phyloP scores from a whole-genome alignment of 2,888 invertebrate genomes.

The Molorchus minor region DNA sequence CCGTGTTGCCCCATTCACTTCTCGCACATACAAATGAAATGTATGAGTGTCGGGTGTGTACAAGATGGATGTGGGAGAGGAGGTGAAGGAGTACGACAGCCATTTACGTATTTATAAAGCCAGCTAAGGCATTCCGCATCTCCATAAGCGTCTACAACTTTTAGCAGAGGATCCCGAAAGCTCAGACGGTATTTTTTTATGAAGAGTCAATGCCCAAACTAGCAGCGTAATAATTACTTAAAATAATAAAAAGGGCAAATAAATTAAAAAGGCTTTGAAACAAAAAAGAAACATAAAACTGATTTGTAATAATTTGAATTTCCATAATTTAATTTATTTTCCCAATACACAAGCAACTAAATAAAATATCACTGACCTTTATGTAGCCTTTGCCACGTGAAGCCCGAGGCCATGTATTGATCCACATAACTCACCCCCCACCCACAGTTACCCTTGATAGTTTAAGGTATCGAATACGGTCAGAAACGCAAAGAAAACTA shows the following conservation, averaged over 20 bases:
- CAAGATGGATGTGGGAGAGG: constrained; percentile 41
- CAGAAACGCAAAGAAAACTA: neutral
- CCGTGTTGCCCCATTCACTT: constrained; percentile 44
- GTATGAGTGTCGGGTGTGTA: constrained; percentile 49
- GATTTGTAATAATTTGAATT: neutral
- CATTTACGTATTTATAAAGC: constrained; percentile 54
- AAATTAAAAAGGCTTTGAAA: constrained; percentile 42
- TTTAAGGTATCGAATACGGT: constrained; percentile 26
- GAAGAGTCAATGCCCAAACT: constrained; percentile 47
- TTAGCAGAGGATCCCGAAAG: constrained; percentile 48
- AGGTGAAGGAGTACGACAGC: constrained; percentile 58
- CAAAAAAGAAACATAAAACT: constrained; percentile 2
- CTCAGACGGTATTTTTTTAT: constrained; percentile 30
- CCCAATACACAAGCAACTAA: constrained; percentile 39
- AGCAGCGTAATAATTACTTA: constrained; percentile 35
- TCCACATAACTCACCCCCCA: constrained; percentile 45
- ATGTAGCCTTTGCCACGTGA: constrained; percentile 62
- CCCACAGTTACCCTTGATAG: constrained; percentile 44
- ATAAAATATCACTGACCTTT: constrained; percentile 59
- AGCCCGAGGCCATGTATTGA: constrained; percentile 58
- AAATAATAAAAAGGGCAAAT: constrained; percentile 40
- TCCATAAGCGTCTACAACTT: constrained; percentile 53
- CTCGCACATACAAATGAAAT: constrained; percentile 49
- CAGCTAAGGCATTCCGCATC: constrained; percentile 59
- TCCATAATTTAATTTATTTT: constrained; percentile 46